Conservation (phyloP, 2,888 invertebrate genomes). For the Lordiphosa andalusiaca region DNA sequence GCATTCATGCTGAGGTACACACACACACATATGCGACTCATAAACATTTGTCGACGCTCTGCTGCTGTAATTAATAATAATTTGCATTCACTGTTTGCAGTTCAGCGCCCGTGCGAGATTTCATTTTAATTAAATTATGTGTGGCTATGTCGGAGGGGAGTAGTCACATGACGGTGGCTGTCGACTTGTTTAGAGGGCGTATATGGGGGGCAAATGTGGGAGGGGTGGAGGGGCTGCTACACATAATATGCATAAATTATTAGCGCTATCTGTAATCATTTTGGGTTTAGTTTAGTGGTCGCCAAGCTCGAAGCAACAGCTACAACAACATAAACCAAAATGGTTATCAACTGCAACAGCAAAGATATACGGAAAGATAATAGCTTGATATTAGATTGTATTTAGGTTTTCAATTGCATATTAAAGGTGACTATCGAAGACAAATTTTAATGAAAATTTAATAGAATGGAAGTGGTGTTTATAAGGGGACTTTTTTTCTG, state of each 20-base stretch:
- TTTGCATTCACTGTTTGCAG: slow-evolving; percentile 74
- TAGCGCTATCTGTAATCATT: slow-evolving; percentile 52
- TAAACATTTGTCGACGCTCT: slow-evolving; percentile 61
- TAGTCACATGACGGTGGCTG: slow-evolving; percentile 1
- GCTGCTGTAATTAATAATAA: slow-evolving; percentile 66
- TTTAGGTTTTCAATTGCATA: no score
- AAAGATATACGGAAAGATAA: slow-evolving; percentile 7
- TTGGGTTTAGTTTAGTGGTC: slow-evolving; percentile 37
- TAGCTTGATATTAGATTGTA: no score
- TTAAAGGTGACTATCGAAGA: no score
- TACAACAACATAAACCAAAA: slow-evolving; percentile 26
- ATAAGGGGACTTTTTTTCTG: no score
- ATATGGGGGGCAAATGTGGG: slow-evolving; percentile 1
- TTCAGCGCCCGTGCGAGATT: slow-evolving; percentile 73
- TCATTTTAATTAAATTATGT: slow-evolving; percentile 71
- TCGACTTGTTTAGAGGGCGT: slow-evolving; percentile 20
- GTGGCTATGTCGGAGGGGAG: slow-evolving; percentile 44
- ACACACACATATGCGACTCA: slow-evolving; percentile 38
- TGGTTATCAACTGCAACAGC: slow-evolving; percentile 23
- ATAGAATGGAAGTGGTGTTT: no score
- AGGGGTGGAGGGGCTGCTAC: slow-evolving; percentile 27
- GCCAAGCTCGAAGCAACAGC: slow-evolving; percentile 16
- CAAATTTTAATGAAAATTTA: no score
- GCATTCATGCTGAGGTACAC: background rate
- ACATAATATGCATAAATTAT: slow-evolving; percentile 65